Evolutionary conservation across 2,888 invertebrate species (phyloP).

Genomic region (Cantharis flavilabris): DNA sequence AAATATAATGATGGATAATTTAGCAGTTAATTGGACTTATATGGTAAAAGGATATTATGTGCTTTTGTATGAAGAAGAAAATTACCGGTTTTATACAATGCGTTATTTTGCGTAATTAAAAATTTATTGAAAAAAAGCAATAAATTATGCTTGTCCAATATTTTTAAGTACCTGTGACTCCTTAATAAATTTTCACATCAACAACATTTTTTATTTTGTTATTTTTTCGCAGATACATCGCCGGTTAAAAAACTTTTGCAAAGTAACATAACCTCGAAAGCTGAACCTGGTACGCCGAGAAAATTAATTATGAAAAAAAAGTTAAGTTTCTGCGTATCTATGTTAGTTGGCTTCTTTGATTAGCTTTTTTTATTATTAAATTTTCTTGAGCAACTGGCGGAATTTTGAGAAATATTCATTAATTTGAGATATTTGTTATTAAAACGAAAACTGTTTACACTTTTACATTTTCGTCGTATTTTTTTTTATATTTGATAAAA

Average conservation of each 20-base stretch:
- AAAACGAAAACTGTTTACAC: not conserved
- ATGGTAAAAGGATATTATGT: conserved; percentile 12
- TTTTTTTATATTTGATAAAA: not conserved
- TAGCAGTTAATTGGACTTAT: conserved; percentile 41
- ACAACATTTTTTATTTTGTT: not conserved
- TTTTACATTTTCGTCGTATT: not conserved
- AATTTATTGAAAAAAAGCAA: conserved; percentile 7
- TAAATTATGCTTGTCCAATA: conserved; percentile 9
- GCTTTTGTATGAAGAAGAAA: conserved; percentile 10
- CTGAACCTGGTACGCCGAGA: not conserved
- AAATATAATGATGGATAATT: conserved; percentile 30
- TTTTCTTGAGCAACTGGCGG: not conserved
- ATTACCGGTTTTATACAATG: conserved; percentile 15
- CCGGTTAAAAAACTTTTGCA: not conserved
- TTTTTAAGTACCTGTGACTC: not conserved
- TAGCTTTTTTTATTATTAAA: not conserved
- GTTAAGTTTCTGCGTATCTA: not conserved
- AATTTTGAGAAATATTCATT: not conserved
- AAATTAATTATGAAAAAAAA: not conserved
- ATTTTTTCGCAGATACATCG: not conserved
- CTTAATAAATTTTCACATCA: not conserved
- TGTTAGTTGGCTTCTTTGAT: not conserved
- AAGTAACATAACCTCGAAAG: too few species aligned
- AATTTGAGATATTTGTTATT: not conserved
- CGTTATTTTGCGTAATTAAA: conserved; percentile 14